phyloP scores from a whole-genome alignment of 2,888 invertebrate genomes.

The Orthosia gothica region DNA sequence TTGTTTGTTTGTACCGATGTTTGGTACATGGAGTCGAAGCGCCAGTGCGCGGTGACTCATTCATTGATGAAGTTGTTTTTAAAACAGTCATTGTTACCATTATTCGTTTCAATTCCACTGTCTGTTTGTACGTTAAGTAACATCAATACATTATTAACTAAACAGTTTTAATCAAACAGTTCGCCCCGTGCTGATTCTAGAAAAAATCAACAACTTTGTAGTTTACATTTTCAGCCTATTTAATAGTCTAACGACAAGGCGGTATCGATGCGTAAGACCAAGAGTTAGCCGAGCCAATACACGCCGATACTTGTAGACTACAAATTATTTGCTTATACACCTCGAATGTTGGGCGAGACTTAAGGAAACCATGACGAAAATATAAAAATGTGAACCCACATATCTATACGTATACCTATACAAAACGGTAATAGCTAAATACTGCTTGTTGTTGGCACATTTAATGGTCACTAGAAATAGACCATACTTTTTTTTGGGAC shows the following conservation, averaged over 20 bases:
- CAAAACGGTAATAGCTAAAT: neutral
- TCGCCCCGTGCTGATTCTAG: neutral
- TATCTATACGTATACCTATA: neutral
- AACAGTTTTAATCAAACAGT: neutral
- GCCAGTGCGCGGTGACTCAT: slow-evolving; percentile 2
- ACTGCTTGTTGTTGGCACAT: too few species aligned
- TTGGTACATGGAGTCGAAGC: slow-evolving; percentile 23
- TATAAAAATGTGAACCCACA: slow-evolving; percentile 34
- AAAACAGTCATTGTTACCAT: slow-evolving; percentile 23
- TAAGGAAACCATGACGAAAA: slow-evolving; percentile 17
- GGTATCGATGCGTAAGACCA: slow-evolving; percentile 58
- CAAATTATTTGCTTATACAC: slow-evolving; percentile 62
- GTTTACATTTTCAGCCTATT: slow-evolving; percentile 65
- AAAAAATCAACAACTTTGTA: slow-evolving; percentile 15
- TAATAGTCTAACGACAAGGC: slow-evolving; percentile 67
- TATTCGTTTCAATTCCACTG: slow-evolving; percentile 15
- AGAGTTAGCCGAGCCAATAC: slow-evolving; percentile 62
- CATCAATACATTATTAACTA: neutral
- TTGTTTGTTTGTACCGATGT: slow-evolving; percentile 52
- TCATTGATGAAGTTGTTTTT: slow-evolving; percentile 43
- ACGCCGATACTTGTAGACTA: slow-evolving; percentile 68
- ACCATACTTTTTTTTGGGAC: too few species aligned
- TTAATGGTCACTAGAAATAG: too few species aligned
- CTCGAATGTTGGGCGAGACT: slow-evolving; percentile 23
- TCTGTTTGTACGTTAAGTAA: neutral